Percentiles rank a stretch among this genome's conserved stretches.
Conservation (phyloP, 1,140 invertebrate genomes). For the Drosophila pruinosa region DNA sequence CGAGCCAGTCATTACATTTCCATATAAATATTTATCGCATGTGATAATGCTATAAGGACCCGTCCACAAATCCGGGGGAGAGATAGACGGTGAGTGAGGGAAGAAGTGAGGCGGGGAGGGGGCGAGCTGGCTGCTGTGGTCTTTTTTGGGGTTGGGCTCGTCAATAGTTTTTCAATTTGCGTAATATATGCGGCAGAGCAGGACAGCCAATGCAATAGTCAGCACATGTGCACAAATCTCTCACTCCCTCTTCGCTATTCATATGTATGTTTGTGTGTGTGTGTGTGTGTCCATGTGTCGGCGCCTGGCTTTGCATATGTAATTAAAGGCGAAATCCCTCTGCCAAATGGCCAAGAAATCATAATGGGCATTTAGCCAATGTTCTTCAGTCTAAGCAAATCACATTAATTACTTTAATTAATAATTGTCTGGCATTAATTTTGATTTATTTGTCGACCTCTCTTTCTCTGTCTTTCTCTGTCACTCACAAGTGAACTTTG, state of each 20-base stretch:
- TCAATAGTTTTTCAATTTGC: slow-evolving; percentile 79
- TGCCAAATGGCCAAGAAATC: slow-evolving; percentile 58
- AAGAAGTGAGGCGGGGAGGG: not conserved
- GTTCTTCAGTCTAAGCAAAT: slow-evolving; percentile 43
- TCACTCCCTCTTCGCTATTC: not conserved
- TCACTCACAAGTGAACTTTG: not conserved
- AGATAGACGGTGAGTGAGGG: not conserved
- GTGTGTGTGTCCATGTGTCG: not conserved
- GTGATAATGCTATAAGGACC: slow-evolving; percentile 60
- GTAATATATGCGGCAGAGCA: slow-evolving; percentile 42
- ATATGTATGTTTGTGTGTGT: not conserved
- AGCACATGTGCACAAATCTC: slow-evolving; percentile 40
- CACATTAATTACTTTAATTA: slow-evolving; percentile 78
- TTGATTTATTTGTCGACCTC: slow-evolving; percentile 61
- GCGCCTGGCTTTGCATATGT: slow-evolving; percentile 54
- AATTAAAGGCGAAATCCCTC: slow-evolving; percentile 45
- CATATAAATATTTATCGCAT: slow-evolving; percentile 80
- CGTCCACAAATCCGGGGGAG: too few species aligned
- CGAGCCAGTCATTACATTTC: slow-evolving; percentile 68
- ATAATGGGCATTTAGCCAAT: slow-evolving; percentile 26
- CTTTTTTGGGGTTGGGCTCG: slow-evolving; percentile 13
- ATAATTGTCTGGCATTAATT: slow-evolving; percentile 77
- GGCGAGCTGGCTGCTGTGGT: too few species aligned
- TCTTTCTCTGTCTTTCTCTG: not conserved
- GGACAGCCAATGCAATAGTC: slow-evolving; percentile 42